Evolutionary conservation across 1,140 invertebrate species (phyloP).

Genomic region (Anastrepha obliqua): DNA sequence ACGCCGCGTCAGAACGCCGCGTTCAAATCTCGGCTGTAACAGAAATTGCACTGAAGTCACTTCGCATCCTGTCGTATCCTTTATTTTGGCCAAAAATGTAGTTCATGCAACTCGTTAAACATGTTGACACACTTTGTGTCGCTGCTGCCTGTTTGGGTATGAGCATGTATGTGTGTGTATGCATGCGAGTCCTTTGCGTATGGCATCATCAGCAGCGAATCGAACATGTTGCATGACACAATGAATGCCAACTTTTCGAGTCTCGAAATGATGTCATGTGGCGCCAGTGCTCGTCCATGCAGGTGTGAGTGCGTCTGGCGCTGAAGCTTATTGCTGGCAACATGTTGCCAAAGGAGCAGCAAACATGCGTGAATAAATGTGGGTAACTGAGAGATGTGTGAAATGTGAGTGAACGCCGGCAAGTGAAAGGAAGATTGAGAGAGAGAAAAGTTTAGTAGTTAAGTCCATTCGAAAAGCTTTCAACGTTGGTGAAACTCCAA

Average conservation of each 20-base stretch:
- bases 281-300: background rate
- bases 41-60: slow-evolving; percentile 69
- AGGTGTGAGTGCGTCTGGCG: slow-evolving; percentile 7
- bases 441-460: background rate
- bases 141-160: background rate
- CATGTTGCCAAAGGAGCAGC: slow-evolving; percentile 26
- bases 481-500: background rate
- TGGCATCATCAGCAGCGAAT: slow-evolving; percentile 40
- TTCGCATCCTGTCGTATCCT: slow-evolving; percentile 67
- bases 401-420: background rate
- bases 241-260: background rate
- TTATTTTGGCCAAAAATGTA: slow-evolving; percentile 61
- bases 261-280: slow-evolving; percentile 51
- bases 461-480: background rate
- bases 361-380: background rate
- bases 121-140: slow-evolving; percentile 56
- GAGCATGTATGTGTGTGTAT: background rate
- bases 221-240: background rate
- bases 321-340: background rate
- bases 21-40: slow-evolving; percentile 69
- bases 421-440: background rate
- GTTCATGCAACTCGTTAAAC: slow-evolving; percentile 51
- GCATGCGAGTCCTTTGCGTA: background rate
- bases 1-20: slow-evolving; percentile 12
- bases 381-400: background rate